A percentile compares a stretch with the other conserved stretches of the same genome.
Evolutionary conservation across 2,888 invertebrate genomes (phyloP).

Genomic region (Falcaria lacertinaria): DNA sequence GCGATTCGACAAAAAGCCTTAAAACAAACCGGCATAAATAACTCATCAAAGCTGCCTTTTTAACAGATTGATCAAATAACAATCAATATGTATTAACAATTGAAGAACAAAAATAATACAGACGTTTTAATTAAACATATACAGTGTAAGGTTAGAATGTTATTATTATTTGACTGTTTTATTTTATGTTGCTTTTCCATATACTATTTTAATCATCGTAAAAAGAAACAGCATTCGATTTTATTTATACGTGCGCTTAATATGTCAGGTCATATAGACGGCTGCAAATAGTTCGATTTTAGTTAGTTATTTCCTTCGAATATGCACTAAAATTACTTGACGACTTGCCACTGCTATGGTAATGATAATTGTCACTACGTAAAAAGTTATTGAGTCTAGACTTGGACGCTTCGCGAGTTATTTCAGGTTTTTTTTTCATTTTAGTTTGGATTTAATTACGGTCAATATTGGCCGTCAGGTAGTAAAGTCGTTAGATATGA

Average conservation of each 20-base stretch:
- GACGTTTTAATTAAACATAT: no score
- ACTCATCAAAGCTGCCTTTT: no score
- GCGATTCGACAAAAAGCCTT: no score
- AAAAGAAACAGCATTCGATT: slow-evolving; percentile 1
- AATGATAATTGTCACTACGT: slow-evolving; percentile 15
- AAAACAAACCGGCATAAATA: no score
- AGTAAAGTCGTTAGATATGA: not conserved
- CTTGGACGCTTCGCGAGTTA: slow-evolving; percentile 10
- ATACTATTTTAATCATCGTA: not conserved
- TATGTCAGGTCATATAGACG: not conserved
- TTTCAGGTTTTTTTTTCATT: no score
- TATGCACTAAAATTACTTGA: not conserved
- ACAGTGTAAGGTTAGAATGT: no score
- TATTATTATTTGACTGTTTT: not conserved
- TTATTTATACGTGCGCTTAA: not conserved
- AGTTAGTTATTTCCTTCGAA: not conserved
- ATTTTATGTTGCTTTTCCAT: not conserved
- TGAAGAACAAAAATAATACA: no score
- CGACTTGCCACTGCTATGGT: slow-evolving; percentile 1
- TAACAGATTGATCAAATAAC: no score
- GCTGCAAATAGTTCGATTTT: not conserved
- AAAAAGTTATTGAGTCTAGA: slow-evolving; percentile 24
- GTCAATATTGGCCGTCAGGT: slow-evolving; percentile 14
- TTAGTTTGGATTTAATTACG: slow-evolving; percentile 32
- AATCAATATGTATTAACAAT: no score